Evolutionary conservation across 2,113 vertebrate genomes (phyloP).

Genomic region (Aldabrachelys gigantea): DNA sequence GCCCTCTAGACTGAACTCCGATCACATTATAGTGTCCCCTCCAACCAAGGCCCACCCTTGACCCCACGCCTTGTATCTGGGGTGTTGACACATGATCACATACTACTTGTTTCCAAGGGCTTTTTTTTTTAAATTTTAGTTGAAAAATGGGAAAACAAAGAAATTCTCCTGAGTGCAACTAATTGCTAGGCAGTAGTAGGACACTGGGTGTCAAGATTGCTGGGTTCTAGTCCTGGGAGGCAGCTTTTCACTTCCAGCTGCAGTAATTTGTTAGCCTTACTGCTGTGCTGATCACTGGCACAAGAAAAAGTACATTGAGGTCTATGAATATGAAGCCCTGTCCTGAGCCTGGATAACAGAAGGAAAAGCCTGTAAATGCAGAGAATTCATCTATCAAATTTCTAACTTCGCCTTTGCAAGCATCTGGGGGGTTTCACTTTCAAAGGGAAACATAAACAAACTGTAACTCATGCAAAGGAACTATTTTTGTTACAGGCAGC

Average conservation of each 20-base stretch:
- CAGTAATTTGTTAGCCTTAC: not conserved
- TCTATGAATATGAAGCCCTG: not conserved
- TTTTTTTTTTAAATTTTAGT: not conserved
- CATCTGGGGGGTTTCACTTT: not conserved
- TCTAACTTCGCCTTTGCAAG: not conserved
- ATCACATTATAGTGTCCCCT: too few relatives aligned
- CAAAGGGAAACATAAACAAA: not conserved
- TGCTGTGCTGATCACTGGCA: not conserved
- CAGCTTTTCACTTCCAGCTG: not conserved
- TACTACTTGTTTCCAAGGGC: not conserved
- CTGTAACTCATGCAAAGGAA: slow-evolving; percentile 4
- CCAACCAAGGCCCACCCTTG: too few relatives aligned
- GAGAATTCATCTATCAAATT: not conserved
- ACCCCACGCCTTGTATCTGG: too few relatives aligned
- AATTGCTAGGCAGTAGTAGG: not conserved
- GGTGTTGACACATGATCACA: not conserved
- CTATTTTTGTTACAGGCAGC: not conserved
- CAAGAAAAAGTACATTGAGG: not conserved
- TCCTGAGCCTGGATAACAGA: not conserved
- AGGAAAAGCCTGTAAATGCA: not conserved
- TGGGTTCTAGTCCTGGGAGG: not conserved
- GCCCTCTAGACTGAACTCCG: too few relatives aligned
- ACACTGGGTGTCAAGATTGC: not conserved
- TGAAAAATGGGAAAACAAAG: not conserved
- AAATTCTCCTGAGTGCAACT: not conserved